These are phyloP conservation scores for Stenchaetothrips biformis DNA, from an alignment of 2,888 invertebrate species.

Conservation along the genomic window DNA sequence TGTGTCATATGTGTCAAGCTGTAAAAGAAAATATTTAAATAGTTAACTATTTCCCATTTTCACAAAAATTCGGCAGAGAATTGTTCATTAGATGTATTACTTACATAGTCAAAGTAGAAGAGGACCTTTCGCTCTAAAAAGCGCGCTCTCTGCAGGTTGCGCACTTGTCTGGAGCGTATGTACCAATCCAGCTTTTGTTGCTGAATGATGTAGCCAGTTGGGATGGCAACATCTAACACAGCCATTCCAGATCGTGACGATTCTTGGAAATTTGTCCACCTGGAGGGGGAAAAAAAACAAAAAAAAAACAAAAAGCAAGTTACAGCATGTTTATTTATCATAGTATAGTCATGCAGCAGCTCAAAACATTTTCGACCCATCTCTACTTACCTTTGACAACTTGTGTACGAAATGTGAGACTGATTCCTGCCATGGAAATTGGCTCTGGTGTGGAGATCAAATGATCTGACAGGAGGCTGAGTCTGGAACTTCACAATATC, in stretches of 20 bases:
- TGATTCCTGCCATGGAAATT: slow-evolving; percentile 84
- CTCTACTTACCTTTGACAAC: slow-evolving; percentile 71
- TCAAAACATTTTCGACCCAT: neutral
- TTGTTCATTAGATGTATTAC: slow-evolving; percentile 43
- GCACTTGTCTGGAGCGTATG: slow-evolving; percentile 70
- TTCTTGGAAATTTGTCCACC: slow-evolving; percentile 74
- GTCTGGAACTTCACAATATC: slow-evolving; percentile 80
- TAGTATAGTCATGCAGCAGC: slow-evolving; percentile 27
- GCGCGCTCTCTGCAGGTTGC: slow-evolving; percentile 77
- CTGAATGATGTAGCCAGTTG: slow-evolving; percentile 86
- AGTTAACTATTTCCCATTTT: neutral
- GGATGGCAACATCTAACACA: slow-evolving; percentile 78
- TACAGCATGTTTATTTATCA: neutral
- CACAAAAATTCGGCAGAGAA: slow-evolving; percentile 29
- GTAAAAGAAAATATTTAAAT: slow-evolving; percentile 40
- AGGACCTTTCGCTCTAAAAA: slow-evolving; percentile 76
- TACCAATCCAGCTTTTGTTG: slow-evolving; percentile 84
- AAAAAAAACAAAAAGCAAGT: slow-evolving; percentile 24
- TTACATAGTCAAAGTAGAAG: slow-evolving; percentile 91
- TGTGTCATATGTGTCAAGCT: slow-evolving; percentile 77
- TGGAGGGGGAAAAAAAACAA: slow-evolving; percentile 43
- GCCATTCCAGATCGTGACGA: slow-evolving; percentile 82
- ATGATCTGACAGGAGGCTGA: slow-evolving; percentile 73
- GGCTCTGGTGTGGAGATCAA: slow-evolving; percentile 68
- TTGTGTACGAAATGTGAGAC: slow-evolving; percentile 81